A percentile compares a stretch with the other conserved stretches of the same genome.
Conservation (phyloP, 2,888 invertebrate genomes). For the Drosophila nr. perissopoda region DNA sequence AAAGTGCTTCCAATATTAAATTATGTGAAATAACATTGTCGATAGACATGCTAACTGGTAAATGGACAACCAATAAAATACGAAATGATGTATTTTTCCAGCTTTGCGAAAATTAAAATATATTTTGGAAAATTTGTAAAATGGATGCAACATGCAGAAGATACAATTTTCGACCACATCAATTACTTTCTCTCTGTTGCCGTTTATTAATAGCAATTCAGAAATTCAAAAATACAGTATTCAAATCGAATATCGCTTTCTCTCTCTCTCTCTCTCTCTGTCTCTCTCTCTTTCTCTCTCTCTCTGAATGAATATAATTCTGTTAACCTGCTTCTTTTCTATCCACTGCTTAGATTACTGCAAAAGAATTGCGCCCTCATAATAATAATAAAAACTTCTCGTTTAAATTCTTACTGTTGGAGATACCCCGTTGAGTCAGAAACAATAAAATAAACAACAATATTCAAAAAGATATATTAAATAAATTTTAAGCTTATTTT, state of each 20-base stretch:
- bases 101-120: conserved; percentile 11
- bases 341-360: conserved; percentile 15
- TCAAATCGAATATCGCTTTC: fast-evolving
- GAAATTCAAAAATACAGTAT: no score
- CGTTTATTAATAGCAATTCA: no score
- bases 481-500: neutral
- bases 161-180: no score
- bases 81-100: neutral
- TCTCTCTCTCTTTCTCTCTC: neutral
- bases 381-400: conserved; percentile 42
- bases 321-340: neutral
- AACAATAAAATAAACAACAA: neutral
- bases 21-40: conserved; percentile 4
- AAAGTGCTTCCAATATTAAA: conserved; percentile 3
- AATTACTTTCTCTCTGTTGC: neutral
- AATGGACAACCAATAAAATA: neutral
- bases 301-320: neutral
- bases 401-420: conserved; percentile 3
- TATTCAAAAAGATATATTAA: no score
- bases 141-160: no score
- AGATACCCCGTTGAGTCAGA: neutral
- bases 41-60: conserved; percentile 1
- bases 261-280: no score
- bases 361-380: conserved; percentile 30
- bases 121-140: conserved; percentile 4